phyloP scores from a whole-genome alignment of 2,113 vertebrate genomes.

The Crotalus helleri region DNA sequence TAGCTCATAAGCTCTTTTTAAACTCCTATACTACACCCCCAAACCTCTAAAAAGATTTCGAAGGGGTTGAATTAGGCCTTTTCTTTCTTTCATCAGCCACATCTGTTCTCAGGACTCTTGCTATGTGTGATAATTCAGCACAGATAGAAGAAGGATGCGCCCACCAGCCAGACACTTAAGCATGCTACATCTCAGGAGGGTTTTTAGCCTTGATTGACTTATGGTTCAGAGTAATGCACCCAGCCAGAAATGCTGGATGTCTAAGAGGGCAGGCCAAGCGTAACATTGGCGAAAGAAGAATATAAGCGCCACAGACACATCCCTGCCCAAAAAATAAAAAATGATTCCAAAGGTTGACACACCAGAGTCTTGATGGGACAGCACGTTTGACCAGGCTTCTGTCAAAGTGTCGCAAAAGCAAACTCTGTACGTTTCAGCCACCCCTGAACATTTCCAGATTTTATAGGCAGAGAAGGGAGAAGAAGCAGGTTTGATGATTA shows the following conservation, averaged over 20 bases:
- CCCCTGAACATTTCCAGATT: background rate
- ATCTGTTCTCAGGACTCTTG: background rate
- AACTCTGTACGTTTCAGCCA: background rate
- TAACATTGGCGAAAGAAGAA: background rate
- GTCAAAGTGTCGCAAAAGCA: background rate
- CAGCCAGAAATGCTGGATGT: background rate
- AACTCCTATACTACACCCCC: background rate
- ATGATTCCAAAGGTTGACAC: background rate
- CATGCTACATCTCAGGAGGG: too few relatives aligned
- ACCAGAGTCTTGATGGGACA: background rate
- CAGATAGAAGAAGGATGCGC: background rate
- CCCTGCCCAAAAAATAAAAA: background rate
- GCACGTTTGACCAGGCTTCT: background rate
- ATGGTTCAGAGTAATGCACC: background rate
- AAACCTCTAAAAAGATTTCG: background rate
- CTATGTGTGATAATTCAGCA: fast-evolving
- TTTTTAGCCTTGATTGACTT: background rate
- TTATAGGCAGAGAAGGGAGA: background rate
- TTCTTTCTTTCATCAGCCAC: background rate
- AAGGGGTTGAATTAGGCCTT: background rate
- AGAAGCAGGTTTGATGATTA: background rate
- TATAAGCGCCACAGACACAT: background rate
- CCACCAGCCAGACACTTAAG: background rate
- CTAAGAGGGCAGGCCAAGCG: background rate
- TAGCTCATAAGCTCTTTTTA: background rate